Base-by-base conservation (phyloP, 2,113 vertebrate genomes). In the Choloepus hoffmanni region DNA sequence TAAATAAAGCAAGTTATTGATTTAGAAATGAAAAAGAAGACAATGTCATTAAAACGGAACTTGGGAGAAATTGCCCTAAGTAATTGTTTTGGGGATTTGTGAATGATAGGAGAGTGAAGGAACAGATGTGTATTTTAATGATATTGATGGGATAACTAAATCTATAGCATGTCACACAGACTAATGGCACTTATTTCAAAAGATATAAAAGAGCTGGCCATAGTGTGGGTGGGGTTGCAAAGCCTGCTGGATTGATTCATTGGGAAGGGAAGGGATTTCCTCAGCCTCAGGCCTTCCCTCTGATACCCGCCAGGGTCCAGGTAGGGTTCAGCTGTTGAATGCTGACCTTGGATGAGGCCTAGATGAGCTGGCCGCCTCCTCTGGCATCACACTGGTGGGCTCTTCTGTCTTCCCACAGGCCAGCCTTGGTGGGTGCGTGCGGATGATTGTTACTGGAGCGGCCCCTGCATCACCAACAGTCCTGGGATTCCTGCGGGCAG, bases 391-490 rank as follows among this genome's bases (percentile, higher is more conserved):
- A 67, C 48, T 23, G 36, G 8, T 70, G 62, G 50, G 5, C 70
- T 84, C 13, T 15, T 60, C 24, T 94, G 30, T 24, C 26, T 90
- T 40, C 70, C 53, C 83, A 70, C 97, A 99, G 99, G 99, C 99
- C 33, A 99, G 99, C 85, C 98, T 99, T 1, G 99, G 99, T 0
- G 99, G 99, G 0, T 98, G 99, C 23, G 98, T 99, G 82, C 98
- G 99, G 82, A 99, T 99, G 99, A 99, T 99, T 7, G 99, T 99
- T 26, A 99, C 99, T 0, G 99, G 99, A 12, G 99, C 99, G 10
- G 99, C 99, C 60, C 99, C 99, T 0, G 99, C 99, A 0, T 99
- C 99, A 13, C 99, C 99, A 0, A 97, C 98, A 0, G 99, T 99
- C 48, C 98, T 99, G 96, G 99, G 99, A 88, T 99, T 99, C 97